A percentile compares a stretch with the other conserved stretches of the same genome.
These are phyloP conservation scores for Carapus acus DNA, from an alignment of 2,797 vertebrate genomes.

Conservation along the genomic window DNA sequence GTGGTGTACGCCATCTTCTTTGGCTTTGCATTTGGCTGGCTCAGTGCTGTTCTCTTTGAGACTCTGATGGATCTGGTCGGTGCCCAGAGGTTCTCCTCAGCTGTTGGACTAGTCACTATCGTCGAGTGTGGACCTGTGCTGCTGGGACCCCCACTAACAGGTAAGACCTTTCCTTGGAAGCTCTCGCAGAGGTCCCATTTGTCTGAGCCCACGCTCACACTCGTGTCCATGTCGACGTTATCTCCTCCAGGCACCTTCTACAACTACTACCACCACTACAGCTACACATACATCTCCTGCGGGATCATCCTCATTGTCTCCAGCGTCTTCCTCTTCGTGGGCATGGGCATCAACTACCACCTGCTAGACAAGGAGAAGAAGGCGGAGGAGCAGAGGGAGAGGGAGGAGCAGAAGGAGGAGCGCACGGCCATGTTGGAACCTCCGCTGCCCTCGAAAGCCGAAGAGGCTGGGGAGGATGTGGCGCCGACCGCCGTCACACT, in stretches of 20 bases:
- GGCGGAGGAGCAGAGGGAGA: conserved; percentile 62
- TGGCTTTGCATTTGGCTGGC: conserved; percentile 94
- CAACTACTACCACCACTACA: conserved; percentile 79
- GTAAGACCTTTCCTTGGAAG: no score
- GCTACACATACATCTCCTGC: conserved; percentile 87
- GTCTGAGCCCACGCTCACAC: no score
- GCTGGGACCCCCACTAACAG: conserved; percentile 86
- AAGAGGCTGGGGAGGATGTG: conserved; percentile 51
- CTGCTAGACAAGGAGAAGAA: conserved; percentile 78
- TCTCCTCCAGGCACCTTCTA: conserved; percentile 76
- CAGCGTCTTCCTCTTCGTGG: conserved; percentile 83
- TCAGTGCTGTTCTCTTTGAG: conserved; percentile 92
- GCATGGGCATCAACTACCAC: conserved; percentile 91
- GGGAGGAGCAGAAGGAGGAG: conserved; percentile 72
- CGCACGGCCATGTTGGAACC: conserved; percentile 61
- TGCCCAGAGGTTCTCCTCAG: conserved; percentile 89
- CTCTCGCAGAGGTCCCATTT: no score
- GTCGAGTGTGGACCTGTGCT: conserved; percentile 94
- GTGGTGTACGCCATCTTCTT: conserved; percentile 90
- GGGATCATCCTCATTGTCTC: conserved; percentile 81
- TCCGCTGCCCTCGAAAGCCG: conserved; percentile 28
- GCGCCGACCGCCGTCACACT: conserved; percentile 4
- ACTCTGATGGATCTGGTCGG: conserved; percentile 97
- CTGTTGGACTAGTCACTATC: conserved; percentile 93
- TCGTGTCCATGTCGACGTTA: no score